Percentiles rank a stretch among this genome's conserved stretches.
phyloP scores from a whole-genome alignment of 2,797 vertebrate genomes.

The Alosa sapidissima region DNA sequence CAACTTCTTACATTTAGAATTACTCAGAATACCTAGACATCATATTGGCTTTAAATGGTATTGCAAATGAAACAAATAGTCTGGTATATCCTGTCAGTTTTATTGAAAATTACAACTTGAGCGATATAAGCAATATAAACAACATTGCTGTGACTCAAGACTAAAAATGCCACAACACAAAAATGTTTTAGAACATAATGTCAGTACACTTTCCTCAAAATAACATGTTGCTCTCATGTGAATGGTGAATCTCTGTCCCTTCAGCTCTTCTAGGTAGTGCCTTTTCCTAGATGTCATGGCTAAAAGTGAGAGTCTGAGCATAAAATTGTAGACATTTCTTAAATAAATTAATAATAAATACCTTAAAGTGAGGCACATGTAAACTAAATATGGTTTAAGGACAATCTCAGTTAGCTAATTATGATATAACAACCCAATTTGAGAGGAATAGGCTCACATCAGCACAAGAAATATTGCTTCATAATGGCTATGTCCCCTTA shows the following conservation, averaged over 20 bases:
- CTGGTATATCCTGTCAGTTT: not conserved
- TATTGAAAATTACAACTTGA: not conserved
- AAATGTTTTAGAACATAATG: not conserved
- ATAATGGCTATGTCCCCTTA: not conserved
- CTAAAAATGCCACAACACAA: not conserved
- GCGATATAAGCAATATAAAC: not conserved
- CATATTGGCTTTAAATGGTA: not conserved
- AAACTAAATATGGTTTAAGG: not conserved
- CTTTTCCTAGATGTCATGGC: not conserved
- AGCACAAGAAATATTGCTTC: not conserved
- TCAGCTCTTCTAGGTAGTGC: not conserved
- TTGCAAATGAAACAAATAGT: not conserved
- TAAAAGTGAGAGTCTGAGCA: not conserved
- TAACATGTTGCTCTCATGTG: not conserved
- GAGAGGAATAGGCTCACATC: not conserved
- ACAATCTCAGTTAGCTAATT: not conserved
- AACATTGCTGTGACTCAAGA: not conserved
- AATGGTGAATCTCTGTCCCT: not conserved
- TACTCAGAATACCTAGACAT: constrained; percentile 3
- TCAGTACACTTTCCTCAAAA: not conserved
- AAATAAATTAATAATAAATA: constrained; percentile 1
- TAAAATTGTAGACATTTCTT: not conserved
- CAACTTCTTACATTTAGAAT: constrained; percentile 1
- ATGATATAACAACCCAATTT: not conserved
- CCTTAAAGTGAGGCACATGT: not conserved